Evolutionary conservation across 2,888 invertebrate genomes (phyloP).

Genomic region (Rapana venosa): DNA sequence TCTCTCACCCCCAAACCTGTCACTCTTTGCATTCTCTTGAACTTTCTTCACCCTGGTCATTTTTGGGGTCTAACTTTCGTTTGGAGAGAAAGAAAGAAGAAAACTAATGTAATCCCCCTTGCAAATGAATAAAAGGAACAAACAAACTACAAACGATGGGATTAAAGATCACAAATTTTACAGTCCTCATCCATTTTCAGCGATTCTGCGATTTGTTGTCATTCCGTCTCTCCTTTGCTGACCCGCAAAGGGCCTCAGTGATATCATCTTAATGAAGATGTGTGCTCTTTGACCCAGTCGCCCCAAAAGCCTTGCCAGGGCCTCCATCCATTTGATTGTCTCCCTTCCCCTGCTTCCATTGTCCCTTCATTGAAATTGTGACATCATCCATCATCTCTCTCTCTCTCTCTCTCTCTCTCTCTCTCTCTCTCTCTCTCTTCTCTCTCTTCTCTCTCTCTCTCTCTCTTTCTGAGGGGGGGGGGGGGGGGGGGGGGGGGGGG

Average conservation of each 20-base stretch:
- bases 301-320: too few relatives aligned
- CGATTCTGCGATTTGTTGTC: background rate
- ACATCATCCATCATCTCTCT: constrained; percentile 32
- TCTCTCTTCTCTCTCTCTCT: background rate
- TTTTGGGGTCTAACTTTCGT: too few relatives aligned
- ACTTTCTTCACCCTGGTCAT: too few relatives aligned
- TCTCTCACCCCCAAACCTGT: too few relatives aligned
- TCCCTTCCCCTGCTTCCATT: constrained; percentile 5
- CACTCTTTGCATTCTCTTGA: too few relatives aligned
- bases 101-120: background rate
- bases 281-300: constrained; percentile 10
- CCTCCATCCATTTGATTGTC: background rate
- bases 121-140: background rate
- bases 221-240: background rate
- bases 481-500: too few relatives aligned
- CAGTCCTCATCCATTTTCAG: background rate
- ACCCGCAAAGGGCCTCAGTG: constrained; percentile 17
- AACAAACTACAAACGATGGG: background rate
- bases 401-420: background rate
- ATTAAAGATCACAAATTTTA: background rate
- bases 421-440: background rate
- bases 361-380: constrained; percentile 26
- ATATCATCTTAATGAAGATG: constrained; percentile 35
- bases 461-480: background rate
- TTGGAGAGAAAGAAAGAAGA: constrained; percentile 5